These are phyloP conservation scores for Geotrypetes seraphini DNA, from an alignment of 2,797 vertebrate species.

Conservation along the genomic window DNA sequence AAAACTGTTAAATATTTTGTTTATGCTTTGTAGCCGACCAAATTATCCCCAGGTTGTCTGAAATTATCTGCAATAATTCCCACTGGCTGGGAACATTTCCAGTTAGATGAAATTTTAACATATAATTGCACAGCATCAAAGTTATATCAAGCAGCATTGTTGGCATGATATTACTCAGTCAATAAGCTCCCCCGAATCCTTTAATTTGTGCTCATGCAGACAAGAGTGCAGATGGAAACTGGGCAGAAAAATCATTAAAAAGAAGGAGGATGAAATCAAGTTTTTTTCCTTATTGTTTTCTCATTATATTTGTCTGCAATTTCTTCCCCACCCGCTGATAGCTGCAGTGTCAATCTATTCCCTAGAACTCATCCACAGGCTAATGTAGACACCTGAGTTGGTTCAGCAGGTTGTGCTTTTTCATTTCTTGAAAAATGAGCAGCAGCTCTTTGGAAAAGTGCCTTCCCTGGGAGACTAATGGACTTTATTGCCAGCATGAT, in stretches of 20 bases:
- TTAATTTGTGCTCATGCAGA: slow-evolving; percentile 1
- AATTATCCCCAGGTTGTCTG: slow-evolving; percentile 18
- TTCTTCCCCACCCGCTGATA: not conserved
- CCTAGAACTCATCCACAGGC: not conserved
- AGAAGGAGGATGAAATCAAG: not conserved
- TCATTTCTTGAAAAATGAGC: not conserved
- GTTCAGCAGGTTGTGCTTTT: not conserved
- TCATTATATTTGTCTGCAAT: not conserved
- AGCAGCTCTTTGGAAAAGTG: not conserved
- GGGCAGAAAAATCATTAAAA: slow-evolving; percentile 7
- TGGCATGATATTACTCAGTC: slow-evolving; percentile 13
- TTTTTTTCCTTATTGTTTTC: slow-evolving; percentile 2
- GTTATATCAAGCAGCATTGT: slow-evolving; percentile 11
- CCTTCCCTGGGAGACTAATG: not conserved
- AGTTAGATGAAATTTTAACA: slow-evolving; percentile 17
- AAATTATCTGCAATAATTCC: slow-evolving; percentile 21
- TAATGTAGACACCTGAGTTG: not conserved
- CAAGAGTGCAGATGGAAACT: slow-evolving; percentile 4
- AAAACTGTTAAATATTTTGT: slow-evolving; percentile 6
- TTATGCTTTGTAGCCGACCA: slow-evolving; percentile 1
- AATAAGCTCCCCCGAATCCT: slow-evolving; percentile 8
- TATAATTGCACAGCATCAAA: slow-evolving; percentile 20
- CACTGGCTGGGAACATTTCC: slow-evolving; percentile 8
- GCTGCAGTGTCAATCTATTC: not conserved
- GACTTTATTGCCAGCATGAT: not conserved